These are phyloP conservation scores for Marmota monax DNA, from an alignment of 2,113 vertebrate species.

Conservation along the genomic window DNA sequence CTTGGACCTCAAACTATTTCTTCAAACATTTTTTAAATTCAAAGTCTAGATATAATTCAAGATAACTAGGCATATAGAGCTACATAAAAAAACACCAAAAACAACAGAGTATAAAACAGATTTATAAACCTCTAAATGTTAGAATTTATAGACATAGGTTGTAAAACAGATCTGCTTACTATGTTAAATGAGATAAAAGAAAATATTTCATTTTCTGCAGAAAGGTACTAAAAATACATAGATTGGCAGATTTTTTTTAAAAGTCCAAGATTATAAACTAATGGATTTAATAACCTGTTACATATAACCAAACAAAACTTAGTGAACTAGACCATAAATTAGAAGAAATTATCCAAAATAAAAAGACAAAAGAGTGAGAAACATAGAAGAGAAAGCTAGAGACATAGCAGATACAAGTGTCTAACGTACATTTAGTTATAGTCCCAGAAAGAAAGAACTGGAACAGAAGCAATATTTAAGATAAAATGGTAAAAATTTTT, in stretches of 20 bases:
- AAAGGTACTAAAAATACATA: slow-evolving; percentile 30
- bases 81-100: not conserved
- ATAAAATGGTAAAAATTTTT: not conserved
- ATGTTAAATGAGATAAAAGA: not conserved
- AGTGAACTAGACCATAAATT: not conserved
- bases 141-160: not conserved
- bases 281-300: not conserved
- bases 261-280: not conserved
- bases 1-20: not conserved
- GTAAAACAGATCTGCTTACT: slow-evolving; percentile 2
- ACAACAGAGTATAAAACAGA: not conserved
- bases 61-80: not conserved
- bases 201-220: not conserved
- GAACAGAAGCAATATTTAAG: slow-evolving; percentile 14
- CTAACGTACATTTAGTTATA: not conserved
- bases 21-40: not conserved
- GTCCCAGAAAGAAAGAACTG: not conserved
- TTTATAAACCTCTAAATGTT: not conserved
- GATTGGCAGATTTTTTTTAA: not conserved
- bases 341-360: not conserved
- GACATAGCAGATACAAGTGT: not conserved
- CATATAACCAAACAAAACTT: not conserved
- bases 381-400: not conserved
- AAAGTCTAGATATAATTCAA: slow-evolving; percentile 5
- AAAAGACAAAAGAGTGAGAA: not conserved